These are phyloP conservation scores for Philotrypesis tridentata DNA, from an alignment of 1,140 invertebrate genomes.

Conservation along the genomic window DNA sequence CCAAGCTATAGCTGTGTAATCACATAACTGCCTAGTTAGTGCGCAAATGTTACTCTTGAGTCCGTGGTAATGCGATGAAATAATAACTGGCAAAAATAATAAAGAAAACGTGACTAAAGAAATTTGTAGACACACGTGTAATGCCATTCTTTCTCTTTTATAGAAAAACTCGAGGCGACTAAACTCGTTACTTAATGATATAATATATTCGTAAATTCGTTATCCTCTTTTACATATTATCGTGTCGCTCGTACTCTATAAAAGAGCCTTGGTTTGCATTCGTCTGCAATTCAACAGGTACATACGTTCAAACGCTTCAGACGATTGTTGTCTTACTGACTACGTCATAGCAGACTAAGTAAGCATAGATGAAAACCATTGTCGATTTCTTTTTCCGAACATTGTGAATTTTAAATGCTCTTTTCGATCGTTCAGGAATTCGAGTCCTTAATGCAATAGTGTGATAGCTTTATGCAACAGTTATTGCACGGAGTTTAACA, in stretches of 20 bases:
- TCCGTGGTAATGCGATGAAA: not conserved
- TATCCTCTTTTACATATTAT: not conserved
- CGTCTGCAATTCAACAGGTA: constrained; percentile 38
- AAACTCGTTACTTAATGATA: not conserved
- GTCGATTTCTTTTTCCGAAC: not conserved
- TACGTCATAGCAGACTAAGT: constrained; percentile 12
- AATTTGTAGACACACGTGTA: not conserved
- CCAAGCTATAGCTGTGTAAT: not conserved
- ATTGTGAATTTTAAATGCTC: no score
- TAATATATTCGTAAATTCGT: constrained; percentile 3
- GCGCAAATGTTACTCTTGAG: not conserved
- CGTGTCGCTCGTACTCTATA: not conserved
- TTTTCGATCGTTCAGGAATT: no score
- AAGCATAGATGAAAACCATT: not conserved
- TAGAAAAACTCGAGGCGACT: no score
- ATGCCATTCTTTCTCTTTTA: constrained; percentile 20
- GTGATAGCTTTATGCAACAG: not conserved
- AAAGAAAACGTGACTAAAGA: not conserved
- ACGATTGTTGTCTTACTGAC: constrained; percentile 21
- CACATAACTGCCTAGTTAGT: not conserved
- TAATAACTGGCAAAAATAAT: not conserved
- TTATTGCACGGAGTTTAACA: not conserved
- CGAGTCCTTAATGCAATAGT: no score
- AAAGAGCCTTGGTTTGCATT: constrained; percentile 15
- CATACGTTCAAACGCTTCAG: constrained; percentile 25